Evolutionary conservation across 2,797 vertebrate species (phyloP).

Genomic region (Chaenodraco wilsoni): DNA sequence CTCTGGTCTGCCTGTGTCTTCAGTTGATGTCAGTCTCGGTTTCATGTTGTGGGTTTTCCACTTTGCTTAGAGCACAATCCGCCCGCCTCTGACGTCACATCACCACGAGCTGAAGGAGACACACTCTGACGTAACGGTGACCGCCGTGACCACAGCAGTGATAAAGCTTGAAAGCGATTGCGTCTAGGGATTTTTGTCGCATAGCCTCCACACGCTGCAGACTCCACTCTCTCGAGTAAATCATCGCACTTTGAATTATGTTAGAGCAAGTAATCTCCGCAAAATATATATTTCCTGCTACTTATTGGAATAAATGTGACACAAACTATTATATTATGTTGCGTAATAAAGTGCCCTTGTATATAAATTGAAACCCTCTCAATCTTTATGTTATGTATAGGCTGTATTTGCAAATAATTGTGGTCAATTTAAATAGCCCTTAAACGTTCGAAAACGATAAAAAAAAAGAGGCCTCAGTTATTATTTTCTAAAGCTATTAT

Average conservation of each 20-base stretch:
- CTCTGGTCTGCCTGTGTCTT: constrained; percentile 12
- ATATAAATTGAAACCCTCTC: not conserved
- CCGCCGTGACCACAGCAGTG: constrained; percentile 50
- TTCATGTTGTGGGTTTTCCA: constrained; percentile 74
- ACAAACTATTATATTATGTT: not conserved
- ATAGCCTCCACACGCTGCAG: constrained; percentile 41
- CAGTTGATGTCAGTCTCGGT: constrained; percentile 16
- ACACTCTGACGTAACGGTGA: constrained; percentile 76
- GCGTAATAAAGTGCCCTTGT: not conserved
- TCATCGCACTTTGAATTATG: too few relatives aligned
- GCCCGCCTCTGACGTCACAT: constrained; percentile 77
- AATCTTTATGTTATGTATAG: not conserved
- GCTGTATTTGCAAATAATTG: not conserved
- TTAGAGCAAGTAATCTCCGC: too few relatives aligned
- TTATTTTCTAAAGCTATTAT: not conserved
- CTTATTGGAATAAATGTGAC: not conserved
- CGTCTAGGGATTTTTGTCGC: constrained; percentile 69
- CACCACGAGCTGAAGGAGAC: constrained; percentile 64
- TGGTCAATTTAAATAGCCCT: not conserved
- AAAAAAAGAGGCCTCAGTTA: not conserved
- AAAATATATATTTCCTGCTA: not conserved
- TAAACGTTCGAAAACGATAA: not conserved
- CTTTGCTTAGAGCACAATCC: constrained; percentile 75
- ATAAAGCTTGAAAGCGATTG: constrained; percentile 54
- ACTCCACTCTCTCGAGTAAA: not conserved